Conservation (phyloP, 2,888 invertebrate genomes). For the Morinoia aosen region DNA sequence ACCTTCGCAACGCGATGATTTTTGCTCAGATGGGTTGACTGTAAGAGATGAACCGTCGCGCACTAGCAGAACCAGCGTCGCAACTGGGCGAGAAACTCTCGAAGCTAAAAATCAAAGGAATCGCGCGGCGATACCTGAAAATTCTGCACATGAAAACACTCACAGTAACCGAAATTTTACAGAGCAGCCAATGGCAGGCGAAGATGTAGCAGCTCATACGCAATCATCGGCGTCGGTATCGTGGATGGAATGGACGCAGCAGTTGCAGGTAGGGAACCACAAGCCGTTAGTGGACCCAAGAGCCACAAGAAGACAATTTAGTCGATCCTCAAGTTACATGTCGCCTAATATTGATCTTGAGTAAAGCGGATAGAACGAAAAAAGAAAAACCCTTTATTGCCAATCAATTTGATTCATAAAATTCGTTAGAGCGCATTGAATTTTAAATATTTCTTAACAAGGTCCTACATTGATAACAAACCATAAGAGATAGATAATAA, state of each 20-base stretch:
- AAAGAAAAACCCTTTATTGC: too few species aligned
- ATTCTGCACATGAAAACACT: neutral
- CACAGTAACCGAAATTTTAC: neutral
- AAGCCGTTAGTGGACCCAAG: too few species aligned
- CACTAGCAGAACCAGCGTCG: neutral
- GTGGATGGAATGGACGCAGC: conserved; percentile 69
- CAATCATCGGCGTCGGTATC: conserved; percentile 62
- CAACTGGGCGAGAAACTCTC: neutral
- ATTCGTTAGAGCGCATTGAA: too few species aligned
- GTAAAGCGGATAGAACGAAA: too few species aligned
- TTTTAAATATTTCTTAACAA: too few species aligned
- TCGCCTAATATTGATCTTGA: too few species aligned
- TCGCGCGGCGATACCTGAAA: neutral
- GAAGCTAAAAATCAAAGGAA: neutral
- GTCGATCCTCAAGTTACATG: too few species aligned
- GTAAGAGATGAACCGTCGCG: conserved; percentile 28
- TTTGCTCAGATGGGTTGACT: conserved; percentile 32
- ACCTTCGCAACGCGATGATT: neutral
- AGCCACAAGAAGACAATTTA: too few species aligned
- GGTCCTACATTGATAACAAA: too few species aligned
- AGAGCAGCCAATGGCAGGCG: neutral
- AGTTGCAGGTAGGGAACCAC: conserved; percentile 67
- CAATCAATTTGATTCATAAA: too few species aligned
- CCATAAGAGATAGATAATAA: too few species aligned
- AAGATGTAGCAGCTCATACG: conserved; percentile 35